Evolutionary conservation across 2,113 vertebrate species (phyloP), one percentile per base, ranked within the genome.

Genomic region (Paraplagusia blochii): DNA sequence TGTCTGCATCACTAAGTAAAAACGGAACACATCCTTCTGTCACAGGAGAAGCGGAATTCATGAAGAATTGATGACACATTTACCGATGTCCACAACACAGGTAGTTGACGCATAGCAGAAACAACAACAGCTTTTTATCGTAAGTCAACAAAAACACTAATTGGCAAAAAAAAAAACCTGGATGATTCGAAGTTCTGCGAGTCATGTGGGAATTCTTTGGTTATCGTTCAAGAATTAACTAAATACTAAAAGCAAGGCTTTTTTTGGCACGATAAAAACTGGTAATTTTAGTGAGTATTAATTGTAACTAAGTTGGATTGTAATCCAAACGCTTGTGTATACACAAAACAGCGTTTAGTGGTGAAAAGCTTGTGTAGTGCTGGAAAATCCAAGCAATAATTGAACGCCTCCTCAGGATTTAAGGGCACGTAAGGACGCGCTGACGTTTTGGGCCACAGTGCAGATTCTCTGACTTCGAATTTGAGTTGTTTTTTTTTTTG

Each of bases 321-420:
- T 29, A 29, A 29, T 29, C 22, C 22, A 29, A 29, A 29, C 22
- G 22, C 22, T 6, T 29, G 22, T 29, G 2, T 6, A 29, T 29
- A 29, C 22, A 29, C 22, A 29, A 6, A 29, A 29, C 2, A 29
- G 22, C 6, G 22, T 29, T 29, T 6, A 29, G 22, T 29, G 22
- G 11, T 9, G 1, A 19, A 29, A 46, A 16, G 9, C 0, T 3
- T 13, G 15, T 3, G 40, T 11, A 40, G 4, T 40, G 10, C 13
- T 40, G 36, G 5, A 1, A 7, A 53, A 1, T 40, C 12, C 8
- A 6, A 17, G 29, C 8, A n/a, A 42, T 35, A 38, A 3, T 1
- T 74, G 29, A 85, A 82, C 1, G 77, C 72, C 72, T 29, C 82
- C 56, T 57, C 14, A 44, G 50, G 47, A 42, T 54, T 42, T 70